Evolutionary conservation across 2,888 invertebrate genomes (phyloP).

Genomic region (Ormyrus rosae): DNA sequence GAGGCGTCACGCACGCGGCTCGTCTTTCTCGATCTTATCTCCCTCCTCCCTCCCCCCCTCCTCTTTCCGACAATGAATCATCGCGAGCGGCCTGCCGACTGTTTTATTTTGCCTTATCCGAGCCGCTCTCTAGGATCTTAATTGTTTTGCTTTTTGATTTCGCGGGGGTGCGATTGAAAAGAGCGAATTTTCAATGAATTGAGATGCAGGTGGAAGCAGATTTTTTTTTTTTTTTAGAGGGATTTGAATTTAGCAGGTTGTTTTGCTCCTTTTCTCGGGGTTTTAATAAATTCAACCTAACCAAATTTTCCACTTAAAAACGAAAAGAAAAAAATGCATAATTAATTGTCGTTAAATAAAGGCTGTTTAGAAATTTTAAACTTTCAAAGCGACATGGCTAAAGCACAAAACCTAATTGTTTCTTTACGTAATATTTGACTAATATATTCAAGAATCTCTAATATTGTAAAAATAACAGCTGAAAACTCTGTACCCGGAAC

Average conservation of each 20-base stretch:
- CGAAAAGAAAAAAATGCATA: too few species aligned
- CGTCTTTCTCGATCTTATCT: conserved; percentile 47
- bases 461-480: background rate
- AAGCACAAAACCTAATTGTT: too few species aligned
- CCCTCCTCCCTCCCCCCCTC: background rate
- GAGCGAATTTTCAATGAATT: too few species aligned
- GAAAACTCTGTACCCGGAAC: background rate
- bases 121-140: conserved; percentile 24
- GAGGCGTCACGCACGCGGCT: conserved; percentile 19
- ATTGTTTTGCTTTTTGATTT: conserved; percentile 38
- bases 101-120: conserved; percentile 43
- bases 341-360: too few species aligned
- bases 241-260: too few species aligned
- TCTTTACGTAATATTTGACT: background rate
- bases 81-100: conserved; percentile 8
- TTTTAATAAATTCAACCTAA: too few species aligned
- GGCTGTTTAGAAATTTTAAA: too few species aligned
- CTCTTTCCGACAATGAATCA: conserved; percentile 41
- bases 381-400: too few species aligned
- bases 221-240: too few species aligned
- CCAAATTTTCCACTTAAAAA: too few species aligned
- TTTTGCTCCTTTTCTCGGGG: too few species aligned
- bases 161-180: background rate
- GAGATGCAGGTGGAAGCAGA: too few species aligned
- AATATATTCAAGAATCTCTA: background rate